Evolutionary conservation across 2,888 invertebrate species (phyloP).

Genomic region (Xestobium rufovillosum): DNA sequence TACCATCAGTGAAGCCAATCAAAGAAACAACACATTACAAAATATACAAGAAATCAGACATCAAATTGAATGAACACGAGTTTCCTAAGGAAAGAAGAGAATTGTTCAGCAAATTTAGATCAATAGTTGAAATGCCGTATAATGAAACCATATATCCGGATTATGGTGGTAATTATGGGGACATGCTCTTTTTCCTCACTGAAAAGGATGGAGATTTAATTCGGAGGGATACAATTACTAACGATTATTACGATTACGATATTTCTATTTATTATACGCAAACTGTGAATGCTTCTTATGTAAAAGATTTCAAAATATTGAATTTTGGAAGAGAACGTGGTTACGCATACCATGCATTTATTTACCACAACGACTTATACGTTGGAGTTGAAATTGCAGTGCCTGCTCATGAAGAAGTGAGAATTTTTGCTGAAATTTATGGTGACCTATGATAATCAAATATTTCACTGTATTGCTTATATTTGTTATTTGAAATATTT

Average conservation of each 20-base stretch:
- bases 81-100: no score
- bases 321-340: constrained; percentile 1
- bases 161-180: neutral
- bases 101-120: no score
- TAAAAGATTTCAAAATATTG: neutral
- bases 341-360: neutral
- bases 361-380: neutral
- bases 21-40: no score
- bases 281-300: neutral
- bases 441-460: no score
- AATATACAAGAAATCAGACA: no score
- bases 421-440: neutral
- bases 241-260: neutral
- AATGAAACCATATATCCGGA: neutral
- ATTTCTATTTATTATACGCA: neutral
- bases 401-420: neutral
- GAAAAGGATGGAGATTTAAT: neutral
- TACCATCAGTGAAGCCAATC: no score
- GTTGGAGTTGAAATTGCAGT: neutral
- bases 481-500: no score
- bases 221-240: neutral
- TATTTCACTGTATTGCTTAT: no score
- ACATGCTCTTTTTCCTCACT: neutral
- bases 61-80: no score
- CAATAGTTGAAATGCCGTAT: neutral